phyloP scores from a whole-genome alignment of 92 coral and sea anemone genomes.

The Ricordea florida region DNA sequence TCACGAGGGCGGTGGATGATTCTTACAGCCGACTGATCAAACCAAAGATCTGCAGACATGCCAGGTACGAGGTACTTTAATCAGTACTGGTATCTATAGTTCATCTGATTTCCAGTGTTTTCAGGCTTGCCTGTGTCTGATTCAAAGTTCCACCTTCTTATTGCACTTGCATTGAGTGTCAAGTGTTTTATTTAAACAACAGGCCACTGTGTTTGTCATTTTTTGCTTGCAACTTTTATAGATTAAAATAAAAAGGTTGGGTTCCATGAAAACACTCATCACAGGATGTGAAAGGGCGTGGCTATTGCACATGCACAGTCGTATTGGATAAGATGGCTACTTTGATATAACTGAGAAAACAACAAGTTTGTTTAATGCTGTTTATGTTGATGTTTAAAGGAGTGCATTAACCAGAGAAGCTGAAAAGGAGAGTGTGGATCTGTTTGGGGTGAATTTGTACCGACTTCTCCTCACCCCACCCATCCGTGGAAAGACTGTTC shows the following conservation, averaged over 20 bases:
- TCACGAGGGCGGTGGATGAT: slow-evolving; percentile 56
- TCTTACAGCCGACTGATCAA: slow-evolving; percentile 78
- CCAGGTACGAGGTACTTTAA: slow-evolving; percentile 55
- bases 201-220: too few species aligned
- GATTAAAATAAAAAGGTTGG: too few species aligned
- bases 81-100: not conserved
- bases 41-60: slow-evolving; percentile 74
- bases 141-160: too few species aligned
- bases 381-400: slow-evolving; percentile 24
- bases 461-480: slow-evolving; percentile 91
- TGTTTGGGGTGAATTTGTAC: slow-evolving; percentile 77
- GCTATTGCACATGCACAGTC: too few species aligned
- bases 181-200: too few species aligned
- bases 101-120: not conserved
- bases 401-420: slow-evolving; percentile 71
- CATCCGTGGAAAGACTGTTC: slow-evolving; percentile 63
- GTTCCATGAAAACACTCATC: too few species aligned
- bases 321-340: not conserved
- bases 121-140: too few species aligned
- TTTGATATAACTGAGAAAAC: too few species aligned
- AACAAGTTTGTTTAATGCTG: not conserved
- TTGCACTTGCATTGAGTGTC: too few species aligned
- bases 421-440: slow-evolving; percentile 72
- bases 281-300: too few species aligned
- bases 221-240: too few species aligned